Percentiles rank a stretch among this genome's conserved stretches.
Conservation (phyloP, 2,113 vertebrate genomes). For the Triplophysa dalaica region DNA sequence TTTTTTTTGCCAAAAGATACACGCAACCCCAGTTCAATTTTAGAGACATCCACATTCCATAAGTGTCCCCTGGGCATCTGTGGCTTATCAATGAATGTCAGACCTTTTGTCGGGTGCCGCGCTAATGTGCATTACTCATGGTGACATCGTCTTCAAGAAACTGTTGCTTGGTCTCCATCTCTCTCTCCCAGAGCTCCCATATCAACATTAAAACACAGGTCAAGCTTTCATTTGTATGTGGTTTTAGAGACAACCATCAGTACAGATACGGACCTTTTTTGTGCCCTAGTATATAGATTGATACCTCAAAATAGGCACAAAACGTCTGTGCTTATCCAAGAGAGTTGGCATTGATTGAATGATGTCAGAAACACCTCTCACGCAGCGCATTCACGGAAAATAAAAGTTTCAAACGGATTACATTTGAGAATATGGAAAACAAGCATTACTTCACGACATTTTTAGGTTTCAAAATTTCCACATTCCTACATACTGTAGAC, state of each 20-base stretch:
- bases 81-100: slow-evolving; percentile 38
- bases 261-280: slow-evolving; percentile 10
- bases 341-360: background rate
- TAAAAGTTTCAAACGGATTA: background rate
- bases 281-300: background rate
- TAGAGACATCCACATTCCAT: slow-evolving; percentile 24
- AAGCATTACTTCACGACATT: too few species aligned
- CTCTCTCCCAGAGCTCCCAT: slow-evolving; percentile 13
- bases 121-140: slow-evolving; percentile 47
- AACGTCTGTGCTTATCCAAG: slow-evolving; percentile 9
- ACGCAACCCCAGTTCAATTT: slow-evolving; percentile 35
- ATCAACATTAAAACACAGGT: slow-evolving; percentile 29
- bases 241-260: slow-evolving; percentile 24
- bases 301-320: slow-evolving; percentile 22
- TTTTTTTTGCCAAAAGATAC: slow-evolving; percentile 23
- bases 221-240: slow-evolving; percentile 20
- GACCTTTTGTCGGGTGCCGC: slow-evolving; percentile 27
- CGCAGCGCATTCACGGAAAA: background rate
- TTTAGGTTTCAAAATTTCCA: too few species aligned
- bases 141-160: slow-evolving; percentile 39
- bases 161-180: slow-evolving; percentile 21
- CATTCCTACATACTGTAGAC: too few species aligned
- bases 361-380: background rate
- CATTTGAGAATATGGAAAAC: background rate
- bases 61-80: slow-evolving; percentile 28